phyloP scores from a whole-genome alignment of 2,113 vertebrate species.

The Gasterosteus aculeatus region DNA sequence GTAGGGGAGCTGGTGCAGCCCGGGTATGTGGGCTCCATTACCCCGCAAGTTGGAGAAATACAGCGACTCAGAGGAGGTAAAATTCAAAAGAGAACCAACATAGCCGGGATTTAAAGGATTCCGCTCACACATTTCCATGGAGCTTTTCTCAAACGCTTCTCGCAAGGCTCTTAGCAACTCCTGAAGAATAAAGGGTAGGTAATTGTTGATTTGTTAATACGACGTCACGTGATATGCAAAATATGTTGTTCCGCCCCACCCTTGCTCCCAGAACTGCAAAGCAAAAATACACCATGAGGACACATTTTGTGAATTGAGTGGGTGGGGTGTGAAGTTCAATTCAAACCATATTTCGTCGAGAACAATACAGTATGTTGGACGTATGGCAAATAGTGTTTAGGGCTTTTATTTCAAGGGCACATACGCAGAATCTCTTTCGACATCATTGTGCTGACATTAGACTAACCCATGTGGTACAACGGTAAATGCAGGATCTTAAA shows the following conservation, averaged over 20 bases:
- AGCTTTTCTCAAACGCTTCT: slow-evolving; percentile 84
- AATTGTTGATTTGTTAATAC: slow-evolving; percentile 85
- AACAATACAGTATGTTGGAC: background rate
- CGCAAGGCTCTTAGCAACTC: slow-evolving; percentile 90
- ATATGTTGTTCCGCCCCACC: slow-evolving; percentile 74
- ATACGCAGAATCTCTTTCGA: background rate
- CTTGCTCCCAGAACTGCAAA: slow-evolving; percentile 63
- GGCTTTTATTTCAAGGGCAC: background rate
- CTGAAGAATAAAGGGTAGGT: slow-evolving; percentile 86
- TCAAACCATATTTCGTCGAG: slow-evolving; percentile 4
- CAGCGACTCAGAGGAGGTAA: slow-evolving; percentile 89
- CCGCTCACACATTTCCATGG: slow-evolving; percentile 96
- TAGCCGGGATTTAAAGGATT: slow-evolving; percentile 93
- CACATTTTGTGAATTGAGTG: slow-evolving; percentile 54
- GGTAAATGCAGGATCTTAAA: slow-evolving; percentile 3
- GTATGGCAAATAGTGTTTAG: background rate
- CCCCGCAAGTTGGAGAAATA: slow-evolving; percentile 92
- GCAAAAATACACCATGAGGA: slow-evolving; percentile 60
- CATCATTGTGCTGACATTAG: slow-evolving; percentile 1
- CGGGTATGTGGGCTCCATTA: slow-evolving; percentile 90
- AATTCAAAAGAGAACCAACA: slow-evolving; percentile 92
- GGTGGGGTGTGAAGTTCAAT: slow-evolving; percentile 36
- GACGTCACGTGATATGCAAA: slow-evolving; percentile 84
- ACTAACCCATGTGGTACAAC: slow-evolving; percentile 1
- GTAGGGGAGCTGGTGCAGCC: slow-evolving; percentile 89